Evolutionary conservation across 1,140 invertebrate species (phyloP).

Genomic region (Scaptodrosophila lebanonensis): DNA sequence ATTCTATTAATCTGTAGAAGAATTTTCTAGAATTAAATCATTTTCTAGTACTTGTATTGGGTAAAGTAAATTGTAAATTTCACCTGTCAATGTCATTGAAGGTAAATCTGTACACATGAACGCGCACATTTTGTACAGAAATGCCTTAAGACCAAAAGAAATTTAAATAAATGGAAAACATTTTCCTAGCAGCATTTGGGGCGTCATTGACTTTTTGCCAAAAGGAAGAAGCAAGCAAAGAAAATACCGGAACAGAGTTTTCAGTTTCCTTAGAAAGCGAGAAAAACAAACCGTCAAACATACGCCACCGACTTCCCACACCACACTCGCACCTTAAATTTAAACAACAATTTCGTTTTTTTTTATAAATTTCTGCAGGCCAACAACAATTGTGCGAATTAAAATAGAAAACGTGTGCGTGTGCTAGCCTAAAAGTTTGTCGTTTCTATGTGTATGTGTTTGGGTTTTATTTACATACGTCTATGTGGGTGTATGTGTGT

Average conservation of each 20-base stretch:
- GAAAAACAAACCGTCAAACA: background rate
- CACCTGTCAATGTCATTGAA: no score
- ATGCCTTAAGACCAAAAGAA: background rate
- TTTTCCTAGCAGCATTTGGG: conserved; percentile 18
- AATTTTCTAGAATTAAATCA: no score
- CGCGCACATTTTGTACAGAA: conserved; percentile 1
- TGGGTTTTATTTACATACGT: background rate
- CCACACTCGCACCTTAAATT: conserved; percentile 59
- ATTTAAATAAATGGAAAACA: conserved; percentile 17
- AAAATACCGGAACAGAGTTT: background rate
- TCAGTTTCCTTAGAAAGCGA: conserved; percentile 7
- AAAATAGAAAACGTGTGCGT: conserved; percentile 27
- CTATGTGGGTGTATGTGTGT: conserved; percentile 12
- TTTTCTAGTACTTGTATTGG: no score
- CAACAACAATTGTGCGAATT: conserved; percentile 40
- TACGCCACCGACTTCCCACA: background rate
- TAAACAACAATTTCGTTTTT: conserved; percentile 39
- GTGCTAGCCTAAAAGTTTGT: conserved; percentile 42
- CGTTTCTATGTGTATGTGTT: conserved; percentile 19
- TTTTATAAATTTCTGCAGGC: conserved; percentile 38
- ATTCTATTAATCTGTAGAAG: no score
- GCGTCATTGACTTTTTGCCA: conserved; percentile 20
- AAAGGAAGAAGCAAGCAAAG: conserved; percentile 21
- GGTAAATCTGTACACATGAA: background rate
- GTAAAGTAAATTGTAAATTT: no score